phyloP scores from a whole-genome alignment of 2,888 invertebrate genomes.

The Xylota segnis region DNA sequence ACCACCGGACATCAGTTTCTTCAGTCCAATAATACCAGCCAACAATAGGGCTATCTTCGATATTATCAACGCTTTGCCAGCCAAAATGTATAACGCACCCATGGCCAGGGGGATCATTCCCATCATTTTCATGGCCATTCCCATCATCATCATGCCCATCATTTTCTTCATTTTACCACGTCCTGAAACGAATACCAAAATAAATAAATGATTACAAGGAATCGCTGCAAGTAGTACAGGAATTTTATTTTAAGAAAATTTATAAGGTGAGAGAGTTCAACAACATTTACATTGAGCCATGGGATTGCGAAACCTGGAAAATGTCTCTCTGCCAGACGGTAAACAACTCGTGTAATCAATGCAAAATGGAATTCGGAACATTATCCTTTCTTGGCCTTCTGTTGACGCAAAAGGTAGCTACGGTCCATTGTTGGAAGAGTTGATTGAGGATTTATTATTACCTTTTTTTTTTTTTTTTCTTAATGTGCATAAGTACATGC shows the following conservation, averaged over 20 bases:
- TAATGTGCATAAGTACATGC: neutral
- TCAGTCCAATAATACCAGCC: slow-evolving; percentile 92
- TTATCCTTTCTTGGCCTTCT: slow-evolving; percentile 7
- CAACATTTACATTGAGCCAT: neutral
- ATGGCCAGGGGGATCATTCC: slow-evolving; percentile 92
- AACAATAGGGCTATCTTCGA: slow-evolving; percentile 91
- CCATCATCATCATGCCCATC: slow-evolving; percentile 97
- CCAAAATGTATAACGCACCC: slow-evolving; percentile 91
- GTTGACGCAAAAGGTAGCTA: neutral
- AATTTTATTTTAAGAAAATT: neutral
- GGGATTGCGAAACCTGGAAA: neutral
- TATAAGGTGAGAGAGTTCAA: neutral
- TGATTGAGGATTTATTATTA: slow-evolving; percentile 2
- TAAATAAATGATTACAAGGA: neutral
- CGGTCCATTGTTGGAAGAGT: slow-evolving; percentile 3
- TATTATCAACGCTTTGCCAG: slow-evolving; percentile 94
- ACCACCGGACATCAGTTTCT: slow-evolving; percentile 91
- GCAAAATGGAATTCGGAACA: slow-evolving; percentile 2
- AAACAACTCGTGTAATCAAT: slow-evolving; percentile 14
- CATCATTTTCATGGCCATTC: slow-evolving; percentile 93
- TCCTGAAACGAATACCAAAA: slow-evolving; percentile 85
- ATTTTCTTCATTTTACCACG: slow-evolving; percentile 95
- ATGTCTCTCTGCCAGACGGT: slow-evolving; percentile 3
- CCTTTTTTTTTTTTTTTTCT: neutral
- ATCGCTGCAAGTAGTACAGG: neutral